Base-by-base conservation (phyloP, 23 tunicate species). In the Corella eumyota region DNA sequence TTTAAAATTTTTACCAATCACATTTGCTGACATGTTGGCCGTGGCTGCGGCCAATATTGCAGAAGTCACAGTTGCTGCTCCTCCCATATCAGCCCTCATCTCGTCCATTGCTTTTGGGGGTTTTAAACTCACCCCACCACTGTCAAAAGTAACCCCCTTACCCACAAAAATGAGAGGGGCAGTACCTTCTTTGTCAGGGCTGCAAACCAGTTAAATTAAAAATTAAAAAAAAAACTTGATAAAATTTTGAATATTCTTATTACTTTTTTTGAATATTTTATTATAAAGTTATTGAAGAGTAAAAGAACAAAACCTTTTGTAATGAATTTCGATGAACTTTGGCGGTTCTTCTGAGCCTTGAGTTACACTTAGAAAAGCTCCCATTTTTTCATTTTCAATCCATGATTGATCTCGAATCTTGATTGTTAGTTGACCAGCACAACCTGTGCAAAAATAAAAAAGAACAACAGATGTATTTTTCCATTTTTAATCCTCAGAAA, bases 21-120 rank as follows among this genome's bases (percentile, higher is more conserved):
- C 54, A 24, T 70, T 54, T 24, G 62, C 85, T 1, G 73, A 47
- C 32, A 61, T 25, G 50, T 80, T 80, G 0, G 75, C 51, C 35
- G 36, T 55, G 2, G 84, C 91, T 3, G 79, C 79, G 4, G 83
- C 87, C n/a, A 73, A 68, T 6, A 90, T 64, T 6, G 91, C 84
- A 4, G 71, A 72, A 25, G 56, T 68, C 38, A 83, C 78, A 32
- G 80, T 76, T 1, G 97, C 97, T 11, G 97, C 91, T 4, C 97
- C 97, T 11, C 97, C 97, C 97, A 90, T 90, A 62, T 90, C 97
- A 5, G 78, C 97, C 47, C 91, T 36, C 97, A 90, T 90, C 31
- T 74, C 90, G 23, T 76, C 91, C 97, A 90, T 90, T 19, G 65
- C 76, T 36, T 71, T 72, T 4, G 91, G 64, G 23, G 97, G 91